phyloP scores from a whole-genome alignment of 2,888 invertebrate species.

The Trachelus iudaicus region DNA sequence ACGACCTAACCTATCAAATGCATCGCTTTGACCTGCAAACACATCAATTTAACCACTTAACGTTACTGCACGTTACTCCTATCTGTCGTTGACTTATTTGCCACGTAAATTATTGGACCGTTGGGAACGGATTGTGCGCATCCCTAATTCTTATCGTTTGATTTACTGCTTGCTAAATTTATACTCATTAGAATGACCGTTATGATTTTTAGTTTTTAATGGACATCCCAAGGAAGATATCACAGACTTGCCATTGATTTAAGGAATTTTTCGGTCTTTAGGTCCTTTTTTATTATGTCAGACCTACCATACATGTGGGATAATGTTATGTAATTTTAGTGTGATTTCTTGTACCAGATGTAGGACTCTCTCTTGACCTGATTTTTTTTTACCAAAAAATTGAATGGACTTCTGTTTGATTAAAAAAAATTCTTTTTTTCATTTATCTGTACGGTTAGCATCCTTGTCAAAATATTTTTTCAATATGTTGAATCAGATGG shows the following conservation, averaged over 20 bases:
- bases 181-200: background rate
- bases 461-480: background rate
- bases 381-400: too few relatives aligned
- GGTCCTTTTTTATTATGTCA: background rate
- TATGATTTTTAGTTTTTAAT: background rate
- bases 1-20: slow-evolving; percentile 41
- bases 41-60: slow-evolving; percentile 1
- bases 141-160: background rate
- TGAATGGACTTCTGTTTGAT: background rate
- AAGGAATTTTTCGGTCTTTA: background rate
- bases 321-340: too few relatives aligned
- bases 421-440: background rate
- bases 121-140: background rate
- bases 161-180: background rate
- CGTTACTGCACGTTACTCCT: background rate
- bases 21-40: background rate
- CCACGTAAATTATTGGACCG: background rate
- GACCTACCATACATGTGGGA: background rate
- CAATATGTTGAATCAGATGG: background rate
- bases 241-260: background rate
- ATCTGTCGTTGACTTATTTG: background rate
- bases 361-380: too few relatives aligned
- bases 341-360: too few relatives aligned
- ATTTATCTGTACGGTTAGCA: too few relatives aligned
- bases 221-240: background rate